phyloP scores from a whole-genome alignment of 2,113 vertebrate genomes.

The Craseonycteris thonglongyai region DNA sequence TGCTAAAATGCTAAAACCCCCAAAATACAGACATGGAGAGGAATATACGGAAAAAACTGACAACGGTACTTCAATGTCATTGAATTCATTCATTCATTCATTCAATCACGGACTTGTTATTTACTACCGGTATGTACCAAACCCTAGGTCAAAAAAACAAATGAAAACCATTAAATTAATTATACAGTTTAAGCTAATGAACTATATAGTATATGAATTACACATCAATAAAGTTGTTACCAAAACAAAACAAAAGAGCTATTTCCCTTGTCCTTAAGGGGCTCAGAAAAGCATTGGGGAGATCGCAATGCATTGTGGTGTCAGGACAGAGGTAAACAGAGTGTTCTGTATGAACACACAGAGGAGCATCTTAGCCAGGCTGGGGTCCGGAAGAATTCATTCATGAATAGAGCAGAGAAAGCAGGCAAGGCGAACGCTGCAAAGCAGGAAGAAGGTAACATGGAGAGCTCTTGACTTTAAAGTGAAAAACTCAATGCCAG shows the following conservation, averaged over 20 bases:
- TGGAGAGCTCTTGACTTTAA: background rate
- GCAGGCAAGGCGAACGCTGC: background rate
- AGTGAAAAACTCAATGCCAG: background rate
- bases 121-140: background rate
- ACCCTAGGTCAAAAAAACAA: background rate
- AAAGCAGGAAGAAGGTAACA: background rate
- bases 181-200: background rate
- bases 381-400: background rate
- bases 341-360: background rate
- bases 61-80: background rate
- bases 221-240: background rate
- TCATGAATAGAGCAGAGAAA: background rate
- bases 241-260: background rate
- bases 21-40: background rate
- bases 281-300: background rate
- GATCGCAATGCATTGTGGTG: background rate
- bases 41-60: background rate
- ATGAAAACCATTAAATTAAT: background rate
- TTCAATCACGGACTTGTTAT: background rate
- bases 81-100: background rate
- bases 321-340: background rate
- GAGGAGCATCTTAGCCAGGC: background rate
- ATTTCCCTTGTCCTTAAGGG: background rate
- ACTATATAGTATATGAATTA: background rate
- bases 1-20: background rate